These are phyloP conservation scores for Reticulitermes lucifugus DNA, from an alignment of 2,888 invertebrate species.

Conservation along the genomic window DNA sequence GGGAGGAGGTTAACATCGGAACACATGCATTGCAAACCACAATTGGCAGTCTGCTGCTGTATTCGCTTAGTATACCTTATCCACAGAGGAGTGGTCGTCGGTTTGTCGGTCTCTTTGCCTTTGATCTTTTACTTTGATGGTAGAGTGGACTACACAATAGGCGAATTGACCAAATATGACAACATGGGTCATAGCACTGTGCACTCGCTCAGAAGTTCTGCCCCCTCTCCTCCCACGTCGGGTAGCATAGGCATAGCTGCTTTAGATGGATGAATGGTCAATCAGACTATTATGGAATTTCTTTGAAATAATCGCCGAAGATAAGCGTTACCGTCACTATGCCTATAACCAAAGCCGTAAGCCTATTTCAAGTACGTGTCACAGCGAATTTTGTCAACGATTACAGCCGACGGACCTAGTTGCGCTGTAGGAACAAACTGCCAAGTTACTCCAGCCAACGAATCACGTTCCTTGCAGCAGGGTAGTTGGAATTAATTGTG, in stretches of 20 bases:
- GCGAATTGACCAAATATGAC: conserved; percentile 50
- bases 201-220: conserved; percentile 24
- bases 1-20: conserved; percentile 22
- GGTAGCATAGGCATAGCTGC: neutral
- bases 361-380: too few species aligned
- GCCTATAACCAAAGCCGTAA: too few species aligned
- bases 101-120: conserved; percentile 37
- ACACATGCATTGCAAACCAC: conserved; percentile 34
- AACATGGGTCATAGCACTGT: conserved; percentile 40
- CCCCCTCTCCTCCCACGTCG: neutral
- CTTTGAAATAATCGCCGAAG: neutral
- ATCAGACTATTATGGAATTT: neutral
- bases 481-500: too few species aligned
- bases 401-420: too few species aligned
- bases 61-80: neutral
- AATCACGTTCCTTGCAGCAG: too few species aligned
- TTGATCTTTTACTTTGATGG: conserved; percentile 42
- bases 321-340: neutral
- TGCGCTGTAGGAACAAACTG: too few species aligned
- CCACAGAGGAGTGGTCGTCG: neutral
- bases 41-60: conserved; percentile 33
- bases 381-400: too few species aligned
- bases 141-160: conserved; percentile 42
- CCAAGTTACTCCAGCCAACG: too few species aligned
- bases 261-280: neutral